Percentiles rank a stretch among this genome's conserved stretches.
These are phyloP conservation scores for Puntigrus tetrazona DNA, from an alignment of 2,113 vertebrate species.

Conservation along the genomic window DNA sequence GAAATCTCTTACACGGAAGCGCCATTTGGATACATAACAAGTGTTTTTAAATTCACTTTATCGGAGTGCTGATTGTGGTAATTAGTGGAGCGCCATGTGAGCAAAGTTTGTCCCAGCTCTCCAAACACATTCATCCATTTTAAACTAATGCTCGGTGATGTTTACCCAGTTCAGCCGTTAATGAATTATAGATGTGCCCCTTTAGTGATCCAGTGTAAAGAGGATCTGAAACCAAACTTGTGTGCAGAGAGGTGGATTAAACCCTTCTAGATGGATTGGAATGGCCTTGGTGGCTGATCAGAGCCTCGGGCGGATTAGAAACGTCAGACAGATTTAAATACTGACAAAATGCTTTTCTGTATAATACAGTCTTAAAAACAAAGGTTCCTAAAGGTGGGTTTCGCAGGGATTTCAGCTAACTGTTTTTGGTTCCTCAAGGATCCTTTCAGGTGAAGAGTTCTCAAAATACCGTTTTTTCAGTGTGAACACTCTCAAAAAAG, in stretches of 20 bases:
- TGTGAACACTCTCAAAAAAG: no score
- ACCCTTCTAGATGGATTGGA: neutral
- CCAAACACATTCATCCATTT: slow-evolving; percentile 34
- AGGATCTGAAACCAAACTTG: slow-evolving; percentile 25
- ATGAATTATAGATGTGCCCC: slow-evolving; percentile 37
- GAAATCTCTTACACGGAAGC: neutral
- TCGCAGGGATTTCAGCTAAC: neutral
- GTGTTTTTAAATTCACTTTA: slow-evolving; percentile 24
- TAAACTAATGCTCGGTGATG: slow-evolving; percentile 29
- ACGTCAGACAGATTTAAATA: neutral
- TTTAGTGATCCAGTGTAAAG: slow-evolving; percentile 30
- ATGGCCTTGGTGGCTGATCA: slow-evolving; percentile 5
- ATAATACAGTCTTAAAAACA: neutral
- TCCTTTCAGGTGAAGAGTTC: neutral
- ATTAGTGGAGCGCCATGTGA: neutral
- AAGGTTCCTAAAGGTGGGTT: neutral
- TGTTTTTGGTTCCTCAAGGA: neutral
- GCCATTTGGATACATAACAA: neutral
- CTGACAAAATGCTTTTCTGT: neutral
- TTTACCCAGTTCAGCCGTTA: slow-evolving; percentile 18
- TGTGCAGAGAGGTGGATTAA: slow-evolving; percentile 14
- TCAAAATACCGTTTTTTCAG: no score
- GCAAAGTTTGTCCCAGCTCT: slow-evolving; percentile 19
- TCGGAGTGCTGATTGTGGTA: neutral
- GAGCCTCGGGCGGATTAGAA: neutral